phyloP scores from a whole-genome alignment of 2,888 invertebrate genomes.

The Alloplasta piceator region DNA sequence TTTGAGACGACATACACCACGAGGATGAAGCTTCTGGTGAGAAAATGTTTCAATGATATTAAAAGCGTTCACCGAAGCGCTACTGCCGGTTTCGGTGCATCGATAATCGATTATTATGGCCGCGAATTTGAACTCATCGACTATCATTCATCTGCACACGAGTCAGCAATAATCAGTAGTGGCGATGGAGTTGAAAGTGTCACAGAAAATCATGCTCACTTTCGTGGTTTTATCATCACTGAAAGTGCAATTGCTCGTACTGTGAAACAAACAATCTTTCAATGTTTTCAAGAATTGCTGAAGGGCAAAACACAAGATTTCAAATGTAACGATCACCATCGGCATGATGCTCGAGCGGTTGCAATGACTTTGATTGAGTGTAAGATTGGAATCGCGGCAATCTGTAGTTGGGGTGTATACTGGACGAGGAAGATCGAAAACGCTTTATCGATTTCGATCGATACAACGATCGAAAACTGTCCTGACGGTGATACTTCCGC shows the following conservation, averaged over 20 bases:
- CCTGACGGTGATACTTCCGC: too few relatives aligned
- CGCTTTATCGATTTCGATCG: constrained; percentile 72
- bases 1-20: constrained; percentile 88
- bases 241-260: constrained; percentile 85
- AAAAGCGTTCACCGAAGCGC: constrained; percentile 84
- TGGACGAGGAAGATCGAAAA: constrained; percentile 88
- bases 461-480: too few relatives aligned
- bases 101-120: constrained; percentile 86
- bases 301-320: neutral
- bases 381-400: constrained; percentile 85
- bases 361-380: constrained; percentile 11
- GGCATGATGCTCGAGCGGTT: neutral
- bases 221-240: constrained; percentile 17
- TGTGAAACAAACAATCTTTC: constrained; percentile 80
- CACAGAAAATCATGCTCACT: constrained; percentile 11
- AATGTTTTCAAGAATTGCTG: constrained; percentile 74
- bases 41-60: constrained; percentile 90
- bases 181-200: too few relatives aligned
- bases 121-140: constrained; percentile 84
- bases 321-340: neutral
- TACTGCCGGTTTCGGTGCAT: constrained; percentile 84
- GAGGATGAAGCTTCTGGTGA: constrained; percentile 86
- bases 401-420: constrained; percentile 86
- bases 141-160: too few relatives aligned
- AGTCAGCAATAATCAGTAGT: too few relatives aligned